Conservation (phyloP, 2,888 invertebrate species). For the Eristalis intricaria region DNA sequence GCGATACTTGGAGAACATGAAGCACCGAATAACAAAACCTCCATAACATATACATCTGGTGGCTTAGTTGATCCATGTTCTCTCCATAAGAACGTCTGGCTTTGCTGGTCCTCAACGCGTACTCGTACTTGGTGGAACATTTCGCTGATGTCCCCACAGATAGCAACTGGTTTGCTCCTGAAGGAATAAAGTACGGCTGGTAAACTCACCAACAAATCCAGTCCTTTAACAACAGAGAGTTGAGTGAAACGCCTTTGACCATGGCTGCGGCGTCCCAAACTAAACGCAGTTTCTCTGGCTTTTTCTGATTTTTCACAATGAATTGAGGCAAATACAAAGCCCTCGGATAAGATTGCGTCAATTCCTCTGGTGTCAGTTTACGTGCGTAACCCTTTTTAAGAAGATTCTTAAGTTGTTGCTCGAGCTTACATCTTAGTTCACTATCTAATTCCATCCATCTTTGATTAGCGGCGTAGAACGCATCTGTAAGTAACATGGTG, state of each 20-base stretch:
- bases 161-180: not conserved
- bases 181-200: no score
- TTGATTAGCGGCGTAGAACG: no score
- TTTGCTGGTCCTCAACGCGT: conserved; percentile 60
- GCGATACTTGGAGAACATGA: conserved; percentile 70
- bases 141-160: not conserved
- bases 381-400: conserved; percentile 62
- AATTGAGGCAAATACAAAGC: conserved; percentile 74
- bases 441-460: no score
- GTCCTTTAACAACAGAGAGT: no score
- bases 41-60: conserved; percentile 68
- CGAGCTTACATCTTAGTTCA: no score
- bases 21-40: conserved; percentile 73
- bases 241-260: no score
- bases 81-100: conserved; percentile 76
- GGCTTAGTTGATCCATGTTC: conserved; percentile 10
- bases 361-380: conserved; percentile 3
- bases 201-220: no score
- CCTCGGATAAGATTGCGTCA: conserved; percentile 14
- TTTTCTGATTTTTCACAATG: conserved; percentile 73
- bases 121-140: conserved; percentile 73
- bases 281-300: conserved; percentile 71
- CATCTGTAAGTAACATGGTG: no score
- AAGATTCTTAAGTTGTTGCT: no score
- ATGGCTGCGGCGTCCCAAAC: conserved; percentile 73